A percentile compares a stretch with the other conserved stretches of the same genome.
phyloP scores from a whole-genome alignment of 2,797 vertebrate species.

The Malurus splendens region DNA sequence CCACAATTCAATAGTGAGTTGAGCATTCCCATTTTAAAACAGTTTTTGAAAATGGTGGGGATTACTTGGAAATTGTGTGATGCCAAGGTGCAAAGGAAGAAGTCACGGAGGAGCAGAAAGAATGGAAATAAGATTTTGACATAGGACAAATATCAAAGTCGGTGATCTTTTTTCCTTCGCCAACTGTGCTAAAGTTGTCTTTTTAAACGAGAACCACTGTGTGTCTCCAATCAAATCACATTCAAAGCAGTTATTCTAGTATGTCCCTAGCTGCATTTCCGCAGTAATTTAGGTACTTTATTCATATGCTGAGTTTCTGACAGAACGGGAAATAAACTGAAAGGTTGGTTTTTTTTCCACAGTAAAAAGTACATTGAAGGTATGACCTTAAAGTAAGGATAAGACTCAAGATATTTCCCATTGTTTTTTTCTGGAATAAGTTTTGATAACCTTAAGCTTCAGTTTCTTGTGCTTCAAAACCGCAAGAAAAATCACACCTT shows the following conservation, averaged over 20 bases:
- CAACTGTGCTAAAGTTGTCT: not conserved
- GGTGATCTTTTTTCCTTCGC: not conserved
- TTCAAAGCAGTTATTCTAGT: constrained; percentile 29
- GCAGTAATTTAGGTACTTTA: not conserved
- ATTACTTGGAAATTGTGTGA: not conserved
- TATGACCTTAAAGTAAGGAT: not conserved
- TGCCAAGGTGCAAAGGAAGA: not conserved
- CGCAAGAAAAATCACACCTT: not conserved
- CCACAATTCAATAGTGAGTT: not conserved
- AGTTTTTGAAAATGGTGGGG: not conserved
- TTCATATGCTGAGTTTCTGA: constrained; percentile 27
- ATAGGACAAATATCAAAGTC: constrained; percentile 15
- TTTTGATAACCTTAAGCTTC: not conserved
- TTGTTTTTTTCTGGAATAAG: not conserved
- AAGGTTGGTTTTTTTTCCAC: not conserved
- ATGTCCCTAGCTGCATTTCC: not conserved
- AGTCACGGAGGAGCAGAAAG: not conserved
- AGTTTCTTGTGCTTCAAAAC: not conserved
- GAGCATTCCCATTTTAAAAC: not conserved
- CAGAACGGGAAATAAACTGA: constrained; percentile 12
- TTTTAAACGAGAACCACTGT: constrained; percentile 28
- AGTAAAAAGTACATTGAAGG: not conserved
- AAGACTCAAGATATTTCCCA: not conserved
- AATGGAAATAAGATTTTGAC: not conserved
- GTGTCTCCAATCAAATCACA: constrained; percentile 32